phyloP scores from a whole-genome alignment of 1,140 invertebrate genomes.

The Panagrolaimus sp. region DNA sequence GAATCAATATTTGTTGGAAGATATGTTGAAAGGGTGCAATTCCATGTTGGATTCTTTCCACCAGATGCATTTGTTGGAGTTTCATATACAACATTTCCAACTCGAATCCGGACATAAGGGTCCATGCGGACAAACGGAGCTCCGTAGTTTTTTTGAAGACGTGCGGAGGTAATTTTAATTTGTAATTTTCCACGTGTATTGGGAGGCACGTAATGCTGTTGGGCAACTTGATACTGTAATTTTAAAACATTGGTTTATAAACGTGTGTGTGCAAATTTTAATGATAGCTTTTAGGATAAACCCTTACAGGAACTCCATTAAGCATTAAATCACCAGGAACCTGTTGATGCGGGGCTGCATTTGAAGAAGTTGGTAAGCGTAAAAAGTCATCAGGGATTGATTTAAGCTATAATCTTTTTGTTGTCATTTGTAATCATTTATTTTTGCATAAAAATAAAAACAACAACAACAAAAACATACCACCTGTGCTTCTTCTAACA shows the following conservation, averaged over 20 bases:
- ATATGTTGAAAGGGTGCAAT: slow-evolving; percentile 83
- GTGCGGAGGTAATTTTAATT: slow-evolving; percentile 68
- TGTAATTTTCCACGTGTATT: slow-evolving; percentile 70
- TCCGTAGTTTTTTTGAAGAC: slow-evolving; percentile 90
- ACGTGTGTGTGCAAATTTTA: neutral
- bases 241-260: too few species aligned
- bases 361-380: neutral
- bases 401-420: neutral
- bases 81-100: slow-evolving; percentile 87
- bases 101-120: slow-evolving; percentile 71
- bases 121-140: slow-evolving; percentile 77
- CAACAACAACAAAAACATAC: neutral
- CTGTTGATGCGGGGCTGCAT: neutral
- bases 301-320: neutral
- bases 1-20: slow-evolving; percentile 78
- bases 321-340: neutral
- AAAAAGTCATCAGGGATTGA: slow-evolving; percentile 4
- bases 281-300: neutral
- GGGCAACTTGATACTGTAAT: slow-evolving; percentile 5
- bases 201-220: slow-evolving; percentile 59
- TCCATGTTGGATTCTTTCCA: slow-evolving; percentile 90
- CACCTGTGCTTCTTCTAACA: neutral
- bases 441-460: neutral
- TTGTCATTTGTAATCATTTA: neutral
- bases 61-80: slow-evolving; percentile 87